These are phyloP conservation scores for Drosophila neocordata DNA, from an alignment of 1,140 invertebrate genomes.

Conservation along the genomic window DNA sequence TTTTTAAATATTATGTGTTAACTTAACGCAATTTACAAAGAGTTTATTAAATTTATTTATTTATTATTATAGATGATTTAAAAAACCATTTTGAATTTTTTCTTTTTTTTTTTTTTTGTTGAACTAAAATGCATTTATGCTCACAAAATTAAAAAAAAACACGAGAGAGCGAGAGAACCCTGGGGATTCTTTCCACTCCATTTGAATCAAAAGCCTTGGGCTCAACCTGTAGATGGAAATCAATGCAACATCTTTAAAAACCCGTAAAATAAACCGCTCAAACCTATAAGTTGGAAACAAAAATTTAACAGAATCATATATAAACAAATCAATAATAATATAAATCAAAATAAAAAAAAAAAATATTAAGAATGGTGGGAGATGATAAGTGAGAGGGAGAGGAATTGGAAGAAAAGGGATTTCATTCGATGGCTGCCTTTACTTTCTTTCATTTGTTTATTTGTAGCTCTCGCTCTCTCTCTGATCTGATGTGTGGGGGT, in stretches of 20 bases:
- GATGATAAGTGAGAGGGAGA: background rate
- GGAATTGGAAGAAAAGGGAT: background rate
- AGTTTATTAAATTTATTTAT: conserved; percentile 47
- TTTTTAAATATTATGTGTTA: conserved; percentile 41
- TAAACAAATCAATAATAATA: background rate
- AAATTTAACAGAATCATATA: background rate
- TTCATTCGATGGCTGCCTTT: background rate
- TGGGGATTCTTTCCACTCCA: background rate
- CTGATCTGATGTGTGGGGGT: background rate
- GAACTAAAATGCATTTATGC: conserved; percentile 1
- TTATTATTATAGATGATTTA: conserved; percentile 41
- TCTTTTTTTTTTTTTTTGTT: conserved; percentile 1
- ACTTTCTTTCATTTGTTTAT: background rate
- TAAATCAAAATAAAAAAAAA: background rate
- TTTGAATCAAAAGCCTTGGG: background rate
- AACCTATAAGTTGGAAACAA: background rate
- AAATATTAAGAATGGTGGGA: background rate
- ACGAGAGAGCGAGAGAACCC: background rate
- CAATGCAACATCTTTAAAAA: background rate
- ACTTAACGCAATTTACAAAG: conserved; percentile 80
- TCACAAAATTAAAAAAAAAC: background rate
- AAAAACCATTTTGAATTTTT: conserved; percentile 26
- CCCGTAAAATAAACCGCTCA: too few species aligned
- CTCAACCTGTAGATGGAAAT: conserved; percentile 7
- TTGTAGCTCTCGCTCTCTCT: background rate